Base-by-base conservation (phyloP, 2,113 vertebrate species). In the Amphiprion ocellaris region DNA sequence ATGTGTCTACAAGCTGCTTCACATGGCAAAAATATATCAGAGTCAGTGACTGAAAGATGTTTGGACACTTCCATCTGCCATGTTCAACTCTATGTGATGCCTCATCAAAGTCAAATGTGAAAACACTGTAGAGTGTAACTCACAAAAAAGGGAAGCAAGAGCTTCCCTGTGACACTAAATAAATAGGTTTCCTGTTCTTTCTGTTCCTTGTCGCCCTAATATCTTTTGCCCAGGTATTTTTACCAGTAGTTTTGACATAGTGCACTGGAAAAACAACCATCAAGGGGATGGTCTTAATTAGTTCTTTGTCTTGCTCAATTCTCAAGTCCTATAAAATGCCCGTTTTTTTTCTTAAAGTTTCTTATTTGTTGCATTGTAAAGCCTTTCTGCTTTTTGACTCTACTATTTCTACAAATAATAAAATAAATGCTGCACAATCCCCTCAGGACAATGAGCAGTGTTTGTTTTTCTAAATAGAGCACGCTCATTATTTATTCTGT, bases 381-480 rank as follows among this genome's bases (percentile, higher is more conserved):
- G 61, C 66, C 49, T 30, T 81, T 77, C 55, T 84, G 33, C 53
- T 52, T 80, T 81, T 79, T 69, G 66, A 37, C 46, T 75, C 10
- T n/a, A 0, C 23, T 24, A 10, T 68, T 88, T 65, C 60, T 56
- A 54, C 74, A 79, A 69, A 77, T 83, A 83, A 85, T 70, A 58
- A 79, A 81, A 82, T 73, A 85, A 74, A 17, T 69, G 41, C 64
- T 28, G 15, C 53, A 54, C 44, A 61, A 60, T 52, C 69, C 75
- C 75, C 75, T n/a, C 6, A 77, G 81, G 81, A 81, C 52, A 84
- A 88, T 58, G 15, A 79, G 73, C 41, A 15, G 62, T 77, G 77
- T 81, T 90, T 79, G 77, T 85, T 85, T 87, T 90, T 84, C 61
- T 74, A 86, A 86, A 87, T 67, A 4, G 67, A 81, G 71, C 59